Percentiles rank a stretch among this genome's conserved stretches.
These are phyloP conservation scores for Casuarius casuarius DNA, from an alignment of 2,113 vertebrate species.

Conservation along the genomic window DNA sequence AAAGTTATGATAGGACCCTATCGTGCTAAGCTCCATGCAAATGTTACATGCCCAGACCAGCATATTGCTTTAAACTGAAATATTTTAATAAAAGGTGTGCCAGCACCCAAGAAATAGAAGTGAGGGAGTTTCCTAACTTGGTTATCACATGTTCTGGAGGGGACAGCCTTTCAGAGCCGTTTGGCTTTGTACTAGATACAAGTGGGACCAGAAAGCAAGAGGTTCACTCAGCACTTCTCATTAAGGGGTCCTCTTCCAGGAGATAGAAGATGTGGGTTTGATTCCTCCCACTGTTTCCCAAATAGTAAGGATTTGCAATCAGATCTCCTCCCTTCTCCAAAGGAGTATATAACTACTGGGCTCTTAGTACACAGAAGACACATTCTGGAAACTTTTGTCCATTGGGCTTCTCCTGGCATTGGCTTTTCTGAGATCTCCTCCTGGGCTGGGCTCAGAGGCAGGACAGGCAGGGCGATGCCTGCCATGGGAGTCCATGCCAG, in stretches of 20 bases:
- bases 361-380: not conserved
- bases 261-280: not conserved
- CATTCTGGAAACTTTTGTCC: not conserved
- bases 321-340: not conserved
- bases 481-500: not conserved
- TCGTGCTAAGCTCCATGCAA: not conserved
- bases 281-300: not conserved
- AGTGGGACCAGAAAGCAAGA: not conserved
- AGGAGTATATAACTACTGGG: not conserved
- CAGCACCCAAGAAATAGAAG: not conserved
- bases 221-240: not conserved
- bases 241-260: not conserved
- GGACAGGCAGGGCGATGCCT: not conserved
- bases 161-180: not conserved
- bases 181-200: not conserved
- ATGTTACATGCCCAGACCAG: not conserved
- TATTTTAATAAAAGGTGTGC: conserved; percentile 36
- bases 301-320: not conserved
- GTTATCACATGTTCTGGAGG: not conserved
- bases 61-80: not conserved
- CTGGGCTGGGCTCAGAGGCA: not conserved
- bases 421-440: not conserved
- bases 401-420: not conserved
- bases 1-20: conserved; percentile 12
- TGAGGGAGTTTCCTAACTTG: conserved; percentile 4